These are phyloP conservation scores for Drosophila limbata DNA, from an alignment of 2,888 invertebrate genomes.

Conservation along the genomic window DNA sequence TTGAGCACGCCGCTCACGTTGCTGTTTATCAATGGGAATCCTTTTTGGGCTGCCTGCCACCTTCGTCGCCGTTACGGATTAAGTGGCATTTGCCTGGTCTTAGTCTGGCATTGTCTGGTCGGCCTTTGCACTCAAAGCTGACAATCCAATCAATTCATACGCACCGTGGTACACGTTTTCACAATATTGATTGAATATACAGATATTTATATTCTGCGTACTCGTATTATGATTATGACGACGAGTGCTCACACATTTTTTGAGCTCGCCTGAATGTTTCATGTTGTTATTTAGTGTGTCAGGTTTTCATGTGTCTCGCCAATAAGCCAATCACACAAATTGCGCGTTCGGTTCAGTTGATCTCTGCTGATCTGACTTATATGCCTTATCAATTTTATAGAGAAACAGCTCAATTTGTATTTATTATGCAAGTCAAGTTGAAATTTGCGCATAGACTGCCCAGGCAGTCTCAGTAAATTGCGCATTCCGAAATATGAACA, in stretches of 20 bases:
- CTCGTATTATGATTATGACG: conserved; percentile 7
- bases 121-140: conserved; percentile 17
- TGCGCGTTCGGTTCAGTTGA: conserved; percentile 54
- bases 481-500: conserved; percentile 54
- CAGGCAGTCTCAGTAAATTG: conserved; percentile 43
- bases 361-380: conserved; percentile 53
- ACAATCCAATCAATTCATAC: conserved; percentile 20
- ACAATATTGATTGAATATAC: not conserved
- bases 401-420: conserved; percentile 59
- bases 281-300: conserved; percentile 25
- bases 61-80: conserved; percentile 47
- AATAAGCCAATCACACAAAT: conserved; percentile 57
- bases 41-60: conserved; percentile 28
- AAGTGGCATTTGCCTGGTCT: conserved; percentile 42
- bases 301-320: conserved; percentile 38
- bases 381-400: conserved; percentile 38
- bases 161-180: conserved; percentile 21
- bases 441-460: conserved; percentile 52
- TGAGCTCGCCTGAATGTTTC: conserved; percentile 15
- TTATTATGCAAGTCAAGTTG: conserved; percentile 65
- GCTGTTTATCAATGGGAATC: conserved; percentile 32
- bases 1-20: conserved; percentile 60
- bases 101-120: conserved; percentile 10
- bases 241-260: conserved; percentile 1
- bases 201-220: conserved; percentile 4